Percentiles rank a stretch among this genome's conserved stretches.
phyloP scores from a whole-genome alignment of 2,113 vertebrate species.

The Actenoides lindsayi region DNA sequence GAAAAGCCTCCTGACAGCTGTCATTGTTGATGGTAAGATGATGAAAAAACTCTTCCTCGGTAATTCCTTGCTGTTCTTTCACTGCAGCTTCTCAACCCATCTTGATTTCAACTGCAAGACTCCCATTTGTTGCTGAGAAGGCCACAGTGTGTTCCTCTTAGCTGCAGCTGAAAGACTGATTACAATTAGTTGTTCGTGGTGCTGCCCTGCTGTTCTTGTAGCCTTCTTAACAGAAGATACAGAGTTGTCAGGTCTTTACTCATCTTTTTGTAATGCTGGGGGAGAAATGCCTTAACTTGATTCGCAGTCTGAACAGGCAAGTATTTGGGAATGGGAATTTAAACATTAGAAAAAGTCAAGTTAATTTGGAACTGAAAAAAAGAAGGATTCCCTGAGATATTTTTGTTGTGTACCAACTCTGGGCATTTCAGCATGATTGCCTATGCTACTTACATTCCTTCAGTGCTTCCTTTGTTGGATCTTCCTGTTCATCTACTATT shows the following conservation, averaged over 20 bases:
- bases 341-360: not conserved
- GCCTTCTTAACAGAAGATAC: not conserved
- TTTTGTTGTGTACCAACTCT: not conserved
- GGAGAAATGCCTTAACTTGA: not conserved
- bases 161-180: not conserved
- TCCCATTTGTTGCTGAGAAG: not conserved
- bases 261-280: not conserved
- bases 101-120: not conserved
- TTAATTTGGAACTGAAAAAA: not conserved
- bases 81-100: not conserved
- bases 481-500: not conserved
- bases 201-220: not conserved
- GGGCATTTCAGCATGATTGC: not conserved
- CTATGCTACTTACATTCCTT: not conserved
- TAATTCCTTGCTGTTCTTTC: not conserved
- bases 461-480: not conserved
- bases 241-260: not conserved
- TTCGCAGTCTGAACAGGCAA: not conserved
- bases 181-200: not conserved
- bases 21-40: conserved; percentile 83
- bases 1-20: conserved; percentile 85
- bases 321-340: not conserved
- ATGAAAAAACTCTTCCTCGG: not conserved
- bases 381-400: not conserved
- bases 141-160: not conserved